Conservation (phyloP, 2,888 invertebrate genomes). For the Pimpla rufipes region DNA sequence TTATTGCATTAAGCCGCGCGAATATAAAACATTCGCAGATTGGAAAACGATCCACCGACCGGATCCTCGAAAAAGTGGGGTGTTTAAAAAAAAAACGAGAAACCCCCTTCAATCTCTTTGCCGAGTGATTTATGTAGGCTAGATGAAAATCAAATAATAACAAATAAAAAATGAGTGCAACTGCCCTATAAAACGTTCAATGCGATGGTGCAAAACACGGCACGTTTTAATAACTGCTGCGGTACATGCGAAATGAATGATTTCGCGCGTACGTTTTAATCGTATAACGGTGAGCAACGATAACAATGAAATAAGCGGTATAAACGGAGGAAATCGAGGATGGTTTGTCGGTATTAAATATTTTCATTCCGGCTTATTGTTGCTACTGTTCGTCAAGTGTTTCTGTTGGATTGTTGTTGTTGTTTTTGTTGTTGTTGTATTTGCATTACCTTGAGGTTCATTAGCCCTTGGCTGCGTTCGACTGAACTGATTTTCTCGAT, state of each 20-base stretch:
- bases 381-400: conserved; percentile 23
- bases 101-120: no score
- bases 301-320: conserved; percentile 36
- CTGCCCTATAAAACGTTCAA: not conserved
- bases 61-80: no score
- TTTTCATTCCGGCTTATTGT: conserved; percentile 23
- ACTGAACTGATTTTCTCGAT: conserved; percentile 88
- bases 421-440: conserved; percentile 56
- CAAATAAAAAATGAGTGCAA: not conserved
- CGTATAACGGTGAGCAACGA: conserved; percentile 26
- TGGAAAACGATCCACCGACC: no score
- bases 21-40: not conserved
- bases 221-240: not conserved
- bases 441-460: conserved; percentile 84
- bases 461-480: conserved; percentile 86
- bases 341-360: conserved; percentile 14
- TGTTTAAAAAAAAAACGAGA: no score
- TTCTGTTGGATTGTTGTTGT: conserved; percentile 38
- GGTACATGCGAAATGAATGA: not conserved
- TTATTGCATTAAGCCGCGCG: not conserved
- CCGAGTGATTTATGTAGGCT: not conserved
- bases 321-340: conserved; percentile 49
- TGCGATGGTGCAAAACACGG: not conserved
- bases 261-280: conserved; percentile 8
- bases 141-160: not conserved